These are phyloP conservation scores for Sandelia bainsii DNA, from an alignment of 2,797 vertebrate species.

Conservation along the genomic window DNA sequence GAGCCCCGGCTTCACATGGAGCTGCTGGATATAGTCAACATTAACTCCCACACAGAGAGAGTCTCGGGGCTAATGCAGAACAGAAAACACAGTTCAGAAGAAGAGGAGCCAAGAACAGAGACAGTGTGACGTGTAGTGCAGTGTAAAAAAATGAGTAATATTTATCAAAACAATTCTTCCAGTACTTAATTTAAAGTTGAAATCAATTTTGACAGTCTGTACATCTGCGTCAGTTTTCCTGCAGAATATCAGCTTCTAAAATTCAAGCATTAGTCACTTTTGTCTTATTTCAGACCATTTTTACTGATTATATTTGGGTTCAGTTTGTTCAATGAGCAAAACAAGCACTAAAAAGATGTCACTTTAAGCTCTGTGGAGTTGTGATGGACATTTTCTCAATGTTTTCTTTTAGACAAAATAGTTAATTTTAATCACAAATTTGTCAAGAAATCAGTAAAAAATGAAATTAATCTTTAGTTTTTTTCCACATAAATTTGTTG, in stretches of 20 bases:
- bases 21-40: slow-evolving; percentile 52
- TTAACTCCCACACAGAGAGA: slow-evolving; percentile 57
- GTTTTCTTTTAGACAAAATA: background rate
- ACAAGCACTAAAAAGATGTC: background rate
- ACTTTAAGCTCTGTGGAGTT: too few species aligned
- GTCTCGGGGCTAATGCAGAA: slow-evolving; percentile 31
- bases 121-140: background rate
- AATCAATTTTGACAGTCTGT: too few species aligned
- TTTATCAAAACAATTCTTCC: background rate
- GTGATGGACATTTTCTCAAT: too few species aligned
- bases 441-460: background rate
- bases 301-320: background rate
- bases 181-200: too few species aligned
- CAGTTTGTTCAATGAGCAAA: background rate
- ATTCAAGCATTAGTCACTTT: too few species aligned
- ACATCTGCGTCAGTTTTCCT: too few species aligned
- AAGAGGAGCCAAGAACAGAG: slow-evolving; percentile 24
- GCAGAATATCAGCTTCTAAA: too few species aligned
- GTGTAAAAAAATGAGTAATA: background rate
- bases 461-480: background rate
- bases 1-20: slow-evolving; percentile 51
- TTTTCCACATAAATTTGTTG: background rate
- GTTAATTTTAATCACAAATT: background rate
- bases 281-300: background rate
- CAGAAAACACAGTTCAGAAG: slow-evolving; percentile 19